A percentile compares a stretch with the other conserved stretches of the same genome.
Conservation (phyloP, 2,113 vertebrate species). For the Pituophis catenifer region DNA sequence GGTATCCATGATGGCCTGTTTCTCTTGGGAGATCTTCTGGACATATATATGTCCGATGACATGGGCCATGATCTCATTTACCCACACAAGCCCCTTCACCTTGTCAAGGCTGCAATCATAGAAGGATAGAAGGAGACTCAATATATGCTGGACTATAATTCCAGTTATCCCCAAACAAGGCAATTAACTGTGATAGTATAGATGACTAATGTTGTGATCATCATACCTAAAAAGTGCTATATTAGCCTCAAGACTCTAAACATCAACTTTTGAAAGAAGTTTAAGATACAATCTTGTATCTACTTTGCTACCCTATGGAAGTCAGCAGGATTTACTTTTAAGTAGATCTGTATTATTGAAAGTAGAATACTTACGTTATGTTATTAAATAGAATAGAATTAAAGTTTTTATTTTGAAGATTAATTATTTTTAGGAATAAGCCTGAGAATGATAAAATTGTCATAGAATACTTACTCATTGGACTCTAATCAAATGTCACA, state of each 20-base stretch:
- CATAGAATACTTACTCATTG: background rate
- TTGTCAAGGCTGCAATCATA: no score
- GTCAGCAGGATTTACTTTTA: background rate
- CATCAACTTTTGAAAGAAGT: background rate
- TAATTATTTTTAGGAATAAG: background rate
- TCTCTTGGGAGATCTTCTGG: no score
- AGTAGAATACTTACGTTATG: background rate
- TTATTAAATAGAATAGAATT: background rate
- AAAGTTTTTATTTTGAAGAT: background rate
- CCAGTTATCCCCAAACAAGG: background rate
- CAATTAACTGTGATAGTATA: background rate
- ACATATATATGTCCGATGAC: no score
- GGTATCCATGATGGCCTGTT: no score
- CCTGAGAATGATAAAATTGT: background rate
- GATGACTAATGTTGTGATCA: background rate
- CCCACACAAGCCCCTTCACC: no score
- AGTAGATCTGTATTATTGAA: background rate
- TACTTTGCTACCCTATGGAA: background rate
- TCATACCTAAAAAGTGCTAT: background rate
- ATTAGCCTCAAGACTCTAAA: background rate
- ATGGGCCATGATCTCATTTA: no score
- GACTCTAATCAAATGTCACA: background rate
- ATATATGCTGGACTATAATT: background rate
- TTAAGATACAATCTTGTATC: background rate
- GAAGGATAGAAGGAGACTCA: no score